Percentiles rank a stretch among this genome's conserved stretches.
Evolutionary conservation across 2,113 vertebrate species (phyloP).

Genomic region (Thinocorus orbignyianus): DNA sequence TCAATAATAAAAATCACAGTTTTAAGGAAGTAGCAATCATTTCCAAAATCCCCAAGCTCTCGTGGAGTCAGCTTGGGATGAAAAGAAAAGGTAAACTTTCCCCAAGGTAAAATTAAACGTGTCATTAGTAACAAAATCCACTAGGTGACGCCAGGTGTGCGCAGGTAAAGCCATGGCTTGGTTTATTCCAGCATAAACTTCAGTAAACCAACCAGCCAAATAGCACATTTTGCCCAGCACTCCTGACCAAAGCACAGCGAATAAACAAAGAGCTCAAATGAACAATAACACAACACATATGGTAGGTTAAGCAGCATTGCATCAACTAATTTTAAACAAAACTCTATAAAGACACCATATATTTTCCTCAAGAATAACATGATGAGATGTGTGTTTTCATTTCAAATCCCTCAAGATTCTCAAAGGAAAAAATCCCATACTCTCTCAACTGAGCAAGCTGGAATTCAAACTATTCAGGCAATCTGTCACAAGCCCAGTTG

Average conservation of each 20-base stretch:
- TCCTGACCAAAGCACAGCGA: not conserved
- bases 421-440: not conserved
- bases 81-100: not conserved
- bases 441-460: not conserved
- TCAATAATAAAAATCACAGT: not conserved
- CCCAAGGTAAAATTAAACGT: not conserved
- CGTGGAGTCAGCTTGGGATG: not conserved
- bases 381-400: not conserved
- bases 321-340: not conserved
- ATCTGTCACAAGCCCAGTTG: not conserved
- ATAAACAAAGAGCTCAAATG: not conserved
- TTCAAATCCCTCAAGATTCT: not conserved
- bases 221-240: not conserved
- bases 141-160: not conserved
- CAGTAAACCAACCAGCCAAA: not conserved
- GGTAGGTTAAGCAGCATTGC: not conserved
- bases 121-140: not conserved
- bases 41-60: not conserved
- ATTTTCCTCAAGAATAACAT: not conserved
- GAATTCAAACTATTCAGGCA: not conserved
- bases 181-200: not conserved
- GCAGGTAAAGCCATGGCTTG: not conserved
- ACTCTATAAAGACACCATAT: not conserved
- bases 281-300: not conserved
- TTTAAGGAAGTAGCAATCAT: not conserved